phyloP scores from a whole-genome alignment of 1,140 invertebrate species.

The Caenorhabditis inopinata region DNA sequence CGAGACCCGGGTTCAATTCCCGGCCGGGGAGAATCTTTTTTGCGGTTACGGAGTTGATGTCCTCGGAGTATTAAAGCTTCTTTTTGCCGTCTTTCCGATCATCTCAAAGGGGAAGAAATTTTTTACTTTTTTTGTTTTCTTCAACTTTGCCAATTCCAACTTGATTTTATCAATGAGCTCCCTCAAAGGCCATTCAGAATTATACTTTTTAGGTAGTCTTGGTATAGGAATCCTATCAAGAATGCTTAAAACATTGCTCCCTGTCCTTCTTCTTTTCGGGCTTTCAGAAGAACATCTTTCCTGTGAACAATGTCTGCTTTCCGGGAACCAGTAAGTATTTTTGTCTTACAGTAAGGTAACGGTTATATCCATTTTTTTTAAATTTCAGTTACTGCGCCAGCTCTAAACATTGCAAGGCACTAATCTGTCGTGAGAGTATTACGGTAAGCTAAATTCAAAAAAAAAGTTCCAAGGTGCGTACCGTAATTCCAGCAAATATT shows the following conservation, averaged over 20 bases:
- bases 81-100: no score
- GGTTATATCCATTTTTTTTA: not conserved
- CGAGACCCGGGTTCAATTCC: constrained; percentile 54
- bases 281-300: no score
- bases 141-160: no score
- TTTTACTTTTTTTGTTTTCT: not conserved
- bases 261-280: no score
- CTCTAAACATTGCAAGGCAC: not conserved
- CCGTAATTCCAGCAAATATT: not conserved
- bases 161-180: no score
- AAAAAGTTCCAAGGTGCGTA: not conserved
- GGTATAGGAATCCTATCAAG: no score
- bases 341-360: not conserved
- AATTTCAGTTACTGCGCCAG: not conserved
- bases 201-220: not conserved
- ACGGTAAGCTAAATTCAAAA: not conserved
- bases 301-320: no score
- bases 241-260: no score
- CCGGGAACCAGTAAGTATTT: not conserved
- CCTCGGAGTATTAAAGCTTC: no score
- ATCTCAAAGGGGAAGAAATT: constrained; percentile 54
- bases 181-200: no score
- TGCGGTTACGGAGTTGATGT: no score
- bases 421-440: not conserved
- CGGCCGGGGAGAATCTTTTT: not conserved